phyloP scores from a whole-genome alignment of 2,113 vertebrate species.

The Echinops telfairi region DNA sequence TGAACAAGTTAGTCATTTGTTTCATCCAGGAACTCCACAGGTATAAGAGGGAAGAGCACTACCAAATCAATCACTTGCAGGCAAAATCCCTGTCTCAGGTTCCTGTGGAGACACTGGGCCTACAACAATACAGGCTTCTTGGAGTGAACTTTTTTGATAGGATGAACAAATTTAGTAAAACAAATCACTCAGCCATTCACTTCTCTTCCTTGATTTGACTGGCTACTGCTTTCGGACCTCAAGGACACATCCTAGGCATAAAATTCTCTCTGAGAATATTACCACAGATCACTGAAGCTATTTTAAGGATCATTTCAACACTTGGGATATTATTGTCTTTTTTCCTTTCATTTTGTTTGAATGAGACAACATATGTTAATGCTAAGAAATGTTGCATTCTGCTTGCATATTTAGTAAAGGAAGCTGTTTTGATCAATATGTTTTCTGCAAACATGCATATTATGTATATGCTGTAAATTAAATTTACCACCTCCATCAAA shows the following conservation, averaged over 20 bases:
- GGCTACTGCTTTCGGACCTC: neutral
- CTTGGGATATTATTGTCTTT: slow-evolving; percentile 77
- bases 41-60: neutral
- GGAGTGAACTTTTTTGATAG: neutral
- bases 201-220: slow-evolving; percentile 14
- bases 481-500: slow-evolving; percentile 84
- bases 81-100: neutral
- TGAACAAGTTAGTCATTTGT: neutral
- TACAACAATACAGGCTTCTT: no score
- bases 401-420: slow-evolving; percentile 84
- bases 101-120: no score
- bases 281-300: slow-evolving; percentile 66
- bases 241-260: neutral
- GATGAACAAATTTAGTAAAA: slow-evolving; percentile 28
- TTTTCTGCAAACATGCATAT: slow-evolving; percentile 85
- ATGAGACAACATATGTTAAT: slow-evolving; percentile 83
- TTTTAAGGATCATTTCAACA: slow-evolving; percentile 71
- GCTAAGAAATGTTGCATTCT: slow-evolving; percentile 78
- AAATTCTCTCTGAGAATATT: neutral
- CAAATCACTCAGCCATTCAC: neutral
- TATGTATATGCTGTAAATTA: slow-evolving; percentile 87
- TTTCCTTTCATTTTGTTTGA: slow-evolving; percentile 85
- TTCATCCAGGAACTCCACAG: neutral
- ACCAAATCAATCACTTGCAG: neutral
- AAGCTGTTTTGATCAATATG: slow-evolving; percentile 87